Percentiles rank a stretch among this genome's conserved stretches.
Evolutionary conservation across 2,888 invertebrate genomes (phyloP).

Genomic region (Cynaeus angustus): DNA sequence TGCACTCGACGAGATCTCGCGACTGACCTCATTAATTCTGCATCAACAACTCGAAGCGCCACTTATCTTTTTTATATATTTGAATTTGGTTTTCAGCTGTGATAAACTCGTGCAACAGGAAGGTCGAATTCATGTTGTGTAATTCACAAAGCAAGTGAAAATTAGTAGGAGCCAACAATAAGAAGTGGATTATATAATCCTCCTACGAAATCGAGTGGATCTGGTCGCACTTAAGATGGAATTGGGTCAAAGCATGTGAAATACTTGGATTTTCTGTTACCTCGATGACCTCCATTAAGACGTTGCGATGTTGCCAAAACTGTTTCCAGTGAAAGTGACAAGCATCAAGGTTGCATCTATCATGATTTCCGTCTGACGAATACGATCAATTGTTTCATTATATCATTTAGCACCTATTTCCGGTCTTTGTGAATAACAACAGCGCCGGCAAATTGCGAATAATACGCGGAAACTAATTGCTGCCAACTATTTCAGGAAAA

Average conservation of each 20-base stretch:
- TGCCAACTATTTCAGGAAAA: constrained; percentile 48
- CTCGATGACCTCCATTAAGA: constrained; percentile 60
- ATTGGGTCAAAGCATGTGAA: constrained; percentile 59
- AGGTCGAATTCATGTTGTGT: constrained; percentile 14
- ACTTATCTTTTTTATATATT: constrained; percentile 14
- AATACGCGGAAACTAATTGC: constrained; percentile 48
- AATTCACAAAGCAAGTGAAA: constrained; percentile 16
- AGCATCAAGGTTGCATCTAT: constrained; percentile 60
- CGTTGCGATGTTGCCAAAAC: constrained; percentile 60
- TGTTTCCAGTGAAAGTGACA: constrained; percentile 61
- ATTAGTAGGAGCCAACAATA: constrained; percentile 19
- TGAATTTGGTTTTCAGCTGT: constrained; percentile 9
- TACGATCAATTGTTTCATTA: constrained; percentile 62
- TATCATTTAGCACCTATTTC: constrained; percentile 61
- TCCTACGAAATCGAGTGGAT: constrained; percentile 35
- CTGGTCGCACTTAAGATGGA: constrained; percentile 52
- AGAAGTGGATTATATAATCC: constrained; percentile 42
- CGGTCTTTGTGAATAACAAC: constrained; percentile 52
- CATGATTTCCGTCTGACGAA: constrained; percentile 61
- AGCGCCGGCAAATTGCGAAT: constrained; percentile 44
- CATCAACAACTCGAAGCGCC: constrained; percentile 21
- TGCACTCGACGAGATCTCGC: constrained; percentile 23
- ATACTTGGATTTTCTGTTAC: constrained; percentile 56
- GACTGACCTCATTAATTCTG: constrained; percentile 40
- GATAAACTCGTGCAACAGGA: constrained; percentile 8